Evolutionary conservation across 37 sponge, comb jelly and placozoan species (phyloP).

Genomic region (Theonella swinhoei): DNA sequence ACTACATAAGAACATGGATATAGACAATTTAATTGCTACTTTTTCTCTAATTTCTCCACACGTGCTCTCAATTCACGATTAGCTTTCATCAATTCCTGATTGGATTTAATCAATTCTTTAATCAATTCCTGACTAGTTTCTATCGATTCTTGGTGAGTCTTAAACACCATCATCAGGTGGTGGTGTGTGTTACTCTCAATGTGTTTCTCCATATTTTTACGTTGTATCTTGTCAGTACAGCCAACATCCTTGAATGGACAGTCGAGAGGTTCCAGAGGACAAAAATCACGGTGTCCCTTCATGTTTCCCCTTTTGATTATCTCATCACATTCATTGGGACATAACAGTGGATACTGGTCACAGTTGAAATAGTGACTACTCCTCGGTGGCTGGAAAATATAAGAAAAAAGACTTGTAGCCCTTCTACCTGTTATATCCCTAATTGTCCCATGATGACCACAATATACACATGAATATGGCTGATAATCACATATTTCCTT

Average conservation of each 20-base stretch:
- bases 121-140: background rate
- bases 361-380: background rate
- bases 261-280: slow-evolving; percentile 13
- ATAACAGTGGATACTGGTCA: slow-evolving; percentile 5
- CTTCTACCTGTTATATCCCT: no score
- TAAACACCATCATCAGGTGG: background rate
- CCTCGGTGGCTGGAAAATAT: no score
- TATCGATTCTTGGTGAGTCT: background rate
- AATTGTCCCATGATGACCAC: background rate
- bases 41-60: background rate
- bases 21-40: background rate
- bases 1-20: background rate
- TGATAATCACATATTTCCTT: background rate
- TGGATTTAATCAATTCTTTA: background rate
- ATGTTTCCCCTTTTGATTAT: background rate
- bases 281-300: background rate
- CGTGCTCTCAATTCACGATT: background rate
- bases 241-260: background rate
- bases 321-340: slow-evolving; percentile 45
- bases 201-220: background rate
- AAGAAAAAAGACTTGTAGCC: no score
- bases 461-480: slow-evolving; percentile 5
- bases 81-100: background rate
- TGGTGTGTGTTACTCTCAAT: background rate
- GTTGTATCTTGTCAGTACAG: background rate